A percentile compares a stretch with the other conserved stretches of the same genome.
Evolutionary conservation across 2,113 vertebrate species (phyloP).

Genomic region (Spilogale gracilis): DNA sequence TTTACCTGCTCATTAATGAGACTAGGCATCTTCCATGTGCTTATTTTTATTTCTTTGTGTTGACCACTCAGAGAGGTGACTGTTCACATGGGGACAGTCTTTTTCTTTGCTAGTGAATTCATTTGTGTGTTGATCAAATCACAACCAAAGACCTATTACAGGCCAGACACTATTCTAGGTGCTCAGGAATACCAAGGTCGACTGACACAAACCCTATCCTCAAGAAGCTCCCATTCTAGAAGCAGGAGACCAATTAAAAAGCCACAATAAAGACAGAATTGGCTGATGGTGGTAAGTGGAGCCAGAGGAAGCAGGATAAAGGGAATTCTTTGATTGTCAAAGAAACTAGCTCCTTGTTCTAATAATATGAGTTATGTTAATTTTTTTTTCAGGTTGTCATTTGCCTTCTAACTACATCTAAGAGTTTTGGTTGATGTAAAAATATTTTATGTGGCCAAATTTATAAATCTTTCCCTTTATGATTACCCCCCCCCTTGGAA

Average conservation of each 20-base stretch:
- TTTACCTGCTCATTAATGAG: neutral
- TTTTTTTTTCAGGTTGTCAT: conserved; percentile 33
- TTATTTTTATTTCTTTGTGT: neutral
- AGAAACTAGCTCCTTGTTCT: conserved; percentile 24
- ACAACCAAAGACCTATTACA: neutral
- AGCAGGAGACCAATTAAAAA: neutral
- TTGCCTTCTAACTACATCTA: conserved; percentile 31
- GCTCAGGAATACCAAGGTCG: neutral
- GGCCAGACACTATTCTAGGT: neutral
- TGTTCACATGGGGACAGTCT: neutral
- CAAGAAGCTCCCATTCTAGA: neutral
- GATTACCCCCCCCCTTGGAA: conserved; percentile 9
- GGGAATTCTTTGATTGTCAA: neutral
- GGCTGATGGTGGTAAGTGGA: neutral
- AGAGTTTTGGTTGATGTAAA: neutral
- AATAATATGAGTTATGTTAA: neutral
- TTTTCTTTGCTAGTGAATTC: neutral
- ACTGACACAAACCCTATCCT: neutral
- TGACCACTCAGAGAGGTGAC: neutral
- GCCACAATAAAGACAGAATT: neutral
- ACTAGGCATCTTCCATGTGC: neutral
- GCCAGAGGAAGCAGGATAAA: neutral
- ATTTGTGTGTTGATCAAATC: neutral
- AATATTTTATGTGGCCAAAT: conserved; percentile 30
- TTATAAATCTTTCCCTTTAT: conserved; percentile 63